Base-by-base conservation (phyloP, 2,113 vertebrate genomes). In the Vidua chalybeata region DNA sequence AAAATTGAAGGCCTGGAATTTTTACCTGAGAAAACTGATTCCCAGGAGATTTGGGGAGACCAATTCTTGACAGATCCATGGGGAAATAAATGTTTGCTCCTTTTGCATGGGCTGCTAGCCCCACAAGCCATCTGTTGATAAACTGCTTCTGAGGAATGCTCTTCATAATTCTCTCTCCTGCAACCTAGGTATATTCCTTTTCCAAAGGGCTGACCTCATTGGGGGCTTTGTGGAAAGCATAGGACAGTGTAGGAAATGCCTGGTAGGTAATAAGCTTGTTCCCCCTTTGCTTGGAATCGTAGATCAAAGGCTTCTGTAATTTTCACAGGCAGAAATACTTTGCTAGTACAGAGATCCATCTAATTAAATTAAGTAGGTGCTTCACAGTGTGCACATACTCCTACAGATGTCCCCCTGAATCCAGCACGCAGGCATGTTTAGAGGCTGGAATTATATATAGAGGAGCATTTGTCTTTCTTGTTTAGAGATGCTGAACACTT, bases 331-430 rank as follows among this genome's bases (percentile, higher is more conserved):
- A 64, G 26, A 48, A 82, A 35, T 30, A 39, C 22, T 78, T 74
- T 78, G 35, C 26, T 59, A 14, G n/a, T 4, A 9, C 30, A 52
- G 58, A 51, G 24, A 59, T 33, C 27, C 21, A 13, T 17, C 48
- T 45, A 20, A 63, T 31, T 52, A 51, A 64, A 43, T 35, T 8
- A 17, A 22, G 11, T 27, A 45, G 18, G 20, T 69, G 6, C 31
- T 55, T 43, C 30, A 24, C 24, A 27, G 30, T 9, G 15, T 49
- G 45, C 35, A 78, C 41, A 15, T 11, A 3, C 7, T 10, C 0
- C 0, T 30, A 19, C 43, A 43, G 10, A 48, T 0, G 1, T 55
- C 33, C 12, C 24, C 31, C 22, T n/a, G 5, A 7, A 35, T 9
- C 13, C 71, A 82, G 33, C 26, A 54, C 4, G 3, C 23, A 64